Evolutionary conservation across 2,888 invertebrate genomes (phyloP), one percentile per base, ranked within the genome.

Genomic region (Encarsia formosa): DNA sequence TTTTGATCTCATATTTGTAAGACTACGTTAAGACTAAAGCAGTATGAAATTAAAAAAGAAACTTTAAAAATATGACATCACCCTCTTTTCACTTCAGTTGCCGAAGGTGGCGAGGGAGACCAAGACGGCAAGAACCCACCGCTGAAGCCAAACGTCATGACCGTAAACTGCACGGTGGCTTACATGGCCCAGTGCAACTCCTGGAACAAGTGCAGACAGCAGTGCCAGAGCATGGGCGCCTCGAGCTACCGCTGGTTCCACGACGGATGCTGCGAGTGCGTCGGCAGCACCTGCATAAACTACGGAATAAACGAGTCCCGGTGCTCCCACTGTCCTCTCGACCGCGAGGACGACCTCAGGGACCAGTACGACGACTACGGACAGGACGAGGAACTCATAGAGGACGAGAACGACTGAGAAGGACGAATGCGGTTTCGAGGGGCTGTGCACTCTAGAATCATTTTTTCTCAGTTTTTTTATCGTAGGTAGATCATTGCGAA

Each of bases 261-360:
- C 73, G 90, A 93, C 68, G 94, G 93, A 1, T 95, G 95, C 70
- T 95, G 95, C 71, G 90, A 95, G 74, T 95, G 95, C 70, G 84
- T 94, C 43, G 93, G 94, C 1, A 84, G 86, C 58, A 87, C 86
- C 40, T 95, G 94, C 70, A 81, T 91, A 59, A 90, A 90, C 70
- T 94, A 91, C 72, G 95, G 94, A 2, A 86, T 91, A 56, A 88
- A 89, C 65, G 88, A 91, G 68, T 89, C 89, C 77, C 84, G 87
- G 81, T 87, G 71, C 54, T 37, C 62, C 9, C 64, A 67, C 23
- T 72, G 72, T 49, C 69, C 72, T 1, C 49, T 62, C 24, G 64
- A 68, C 48, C 68, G 66, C 48, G 69, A 68, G 19, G 63, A 63
- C 11, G 69, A 66, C 15, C 46, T 63, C 19, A 68, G 69, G 52